phyloP scores from a whole-genome alignment of 2,888 invertebrate genomes.

The Philereme transversata region DNA sequence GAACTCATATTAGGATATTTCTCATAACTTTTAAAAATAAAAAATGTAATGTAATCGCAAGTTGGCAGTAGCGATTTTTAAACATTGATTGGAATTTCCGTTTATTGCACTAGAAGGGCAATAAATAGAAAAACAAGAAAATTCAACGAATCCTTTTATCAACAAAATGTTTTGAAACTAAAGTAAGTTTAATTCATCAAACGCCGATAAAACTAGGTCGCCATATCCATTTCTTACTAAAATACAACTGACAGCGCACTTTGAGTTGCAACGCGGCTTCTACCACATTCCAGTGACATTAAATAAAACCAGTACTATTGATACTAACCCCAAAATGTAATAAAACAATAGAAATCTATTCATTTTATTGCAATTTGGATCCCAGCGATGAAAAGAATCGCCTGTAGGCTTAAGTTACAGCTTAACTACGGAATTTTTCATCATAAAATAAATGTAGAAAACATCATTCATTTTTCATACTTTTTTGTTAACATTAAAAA shows the following conservation, averaged over 20 bases:
- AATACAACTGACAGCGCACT: conserved; percentile 72
- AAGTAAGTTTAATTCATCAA: conserved; percentile 52
- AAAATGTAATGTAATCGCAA: conserved; percentile 81
- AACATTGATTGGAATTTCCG: conserved; percentile 24
- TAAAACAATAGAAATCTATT: conserved; percentile 42
- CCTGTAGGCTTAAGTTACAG: conserved; percentile 74
- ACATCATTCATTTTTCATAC: conserved; percentile 57
- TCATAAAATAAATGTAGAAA: conserved; percentile 78
- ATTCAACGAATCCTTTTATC: conserved; percentile 60
- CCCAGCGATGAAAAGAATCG: conserved; percentile 41
- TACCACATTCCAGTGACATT: conserved; percentile 39
- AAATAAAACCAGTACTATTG: conserved; percentile 81
- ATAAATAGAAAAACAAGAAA: conserved; percentile 19
- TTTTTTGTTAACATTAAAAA: conserved; percentile 70
- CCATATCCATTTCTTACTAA: conserved; percentile 67
- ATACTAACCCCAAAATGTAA: conserved; percentile 60
- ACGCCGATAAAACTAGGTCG: conserved; percentile 69
- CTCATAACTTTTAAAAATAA: conserved; percentile 62
- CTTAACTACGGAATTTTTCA: conserved; percentile 77
- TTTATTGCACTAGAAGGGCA: conserved; percentile 34
- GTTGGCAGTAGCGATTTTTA: conserved; percentile 51
- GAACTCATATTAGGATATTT: conserved; percentile 41
- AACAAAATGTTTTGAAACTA: conserved; percentile 69
- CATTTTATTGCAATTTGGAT: conserved; percentile 40
- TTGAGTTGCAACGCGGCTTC: conserved; percentile 41